Evolutionary conservation across 2,797 vertebrate species (phyloP).

Genomic region (Enteromius treurensis): DNA sequence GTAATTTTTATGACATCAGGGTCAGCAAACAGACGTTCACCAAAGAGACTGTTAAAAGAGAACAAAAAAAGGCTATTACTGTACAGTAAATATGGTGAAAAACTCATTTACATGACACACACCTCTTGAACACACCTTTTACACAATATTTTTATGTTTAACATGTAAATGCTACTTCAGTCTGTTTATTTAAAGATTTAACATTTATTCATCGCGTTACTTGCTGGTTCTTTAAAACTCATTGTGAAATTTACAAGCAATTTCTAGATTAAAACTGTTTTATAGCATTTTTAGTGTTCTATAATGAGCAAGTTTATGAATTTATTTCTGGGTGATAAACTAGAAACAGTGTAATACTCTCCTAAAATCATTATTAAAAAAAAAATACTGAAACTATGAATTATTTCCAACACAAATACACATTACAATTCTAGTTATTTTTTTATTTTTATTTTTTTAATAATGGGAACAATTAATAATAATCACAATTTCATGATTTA

Average conservation of each 20-base stretch:
- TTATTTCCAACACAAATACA: background rate
- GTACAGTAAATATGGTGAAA: background rate
- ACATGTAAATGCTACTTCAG: background rate
- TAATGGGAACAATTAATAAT: too few species aligned
- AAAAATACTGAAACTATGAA: too few species aligned
- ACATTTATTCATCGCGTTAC: background rate
- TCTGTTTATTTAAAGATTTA: background rate
- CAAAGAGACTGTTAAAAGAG: background rate
- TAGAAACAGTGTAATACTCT: background rate
- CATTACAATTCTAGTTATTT: background rate
- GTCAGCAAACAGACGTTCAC: background rate
- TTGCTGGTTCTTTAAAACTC: background rate
- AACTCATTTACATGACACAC: background rate
- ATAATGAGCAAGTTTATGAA: background rate
- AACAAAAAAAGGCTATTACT: background rate
- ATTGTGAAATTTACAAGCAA: background rate
- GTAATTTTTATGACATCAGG: background rate
- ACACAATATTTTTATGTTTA: too few species aligned
- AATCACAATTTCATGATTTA: too few species aligned
- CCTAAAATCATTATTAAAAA: background rate
- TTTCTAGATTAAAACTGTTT: too few species aligned
- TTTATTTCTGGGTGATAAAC: background rate
- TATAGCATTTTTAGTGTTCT: too few species aligned
- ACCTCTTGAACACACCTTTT: background rate
- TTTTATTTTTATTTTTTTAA: too few species aligned